A percentile compares a stretch with the other conserved stretches of the same genome.
These are phyloP conservation scores for Anastatus disparis DNA, from an alignment of 1,140 invertebrate genomes.

Conservation along the genomic window DNA sequence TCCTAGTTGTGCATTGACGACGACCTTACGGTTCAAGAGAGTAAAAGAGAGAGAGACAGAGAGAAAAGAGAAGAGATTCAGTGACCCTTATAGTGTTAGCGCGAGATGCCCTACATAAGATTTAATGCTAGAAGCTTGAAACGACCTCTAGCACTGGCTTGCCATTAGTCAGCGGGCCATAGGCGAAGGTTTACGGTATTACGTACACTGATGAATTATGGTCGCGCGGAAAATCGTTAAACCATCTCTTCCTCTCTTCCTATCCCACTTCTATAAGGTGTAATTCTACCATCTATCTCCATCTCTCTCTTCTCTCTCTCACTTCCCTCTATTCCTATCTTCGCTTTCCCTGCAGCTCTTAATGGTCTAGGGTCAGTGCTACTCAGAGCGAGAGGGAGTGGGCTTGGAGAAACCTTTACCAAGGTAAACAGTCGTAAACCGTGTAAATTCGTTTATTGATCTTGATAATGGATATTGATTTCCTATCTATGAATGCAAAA, in stretches of 20 bases:
- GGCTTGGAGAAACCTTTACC: too few species aligned
- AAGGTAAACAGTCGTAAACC: conserved; percentile 37
- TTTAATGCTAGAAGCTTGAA: too few species aligned
- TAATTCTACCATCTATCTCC: too few species aligned
- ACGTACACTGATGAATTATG: conserved; percentile 33
- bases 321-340: too few species aligned
- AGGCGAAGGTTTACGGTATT: conserved; percentile 32
- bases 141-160: neutral
- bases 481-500: too few species aligned
- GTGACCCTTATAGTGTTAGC: neutral
- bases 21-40: too few species aligned
- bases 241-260: too few species aligned
- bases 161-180: conserved; percentile 34
- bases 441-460: conserved; percentile 30
- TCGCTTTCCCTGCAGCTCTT: neutral
- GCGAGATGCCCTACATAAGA: neutral
- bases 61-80: neutral
- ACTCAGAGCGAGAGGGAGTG: neutral
- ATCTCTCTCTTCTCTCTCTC: too few species aligned
- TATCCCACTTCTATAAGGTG: too few species aligned
- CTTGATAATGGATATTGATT: conserved; percentile 32
- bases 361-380: neutral
- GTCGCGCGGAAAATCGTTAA: conserved; percentile 36
- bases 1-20: too few species aligned
- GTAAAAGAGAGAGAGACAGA: too few species aligned